A percentile compares a stretch with the other conserved stretches of the same genome.
phyloP scores from a whole-genome alignment of 2,797 vertebrate species.

The Fringilla coelebs region DNA sequence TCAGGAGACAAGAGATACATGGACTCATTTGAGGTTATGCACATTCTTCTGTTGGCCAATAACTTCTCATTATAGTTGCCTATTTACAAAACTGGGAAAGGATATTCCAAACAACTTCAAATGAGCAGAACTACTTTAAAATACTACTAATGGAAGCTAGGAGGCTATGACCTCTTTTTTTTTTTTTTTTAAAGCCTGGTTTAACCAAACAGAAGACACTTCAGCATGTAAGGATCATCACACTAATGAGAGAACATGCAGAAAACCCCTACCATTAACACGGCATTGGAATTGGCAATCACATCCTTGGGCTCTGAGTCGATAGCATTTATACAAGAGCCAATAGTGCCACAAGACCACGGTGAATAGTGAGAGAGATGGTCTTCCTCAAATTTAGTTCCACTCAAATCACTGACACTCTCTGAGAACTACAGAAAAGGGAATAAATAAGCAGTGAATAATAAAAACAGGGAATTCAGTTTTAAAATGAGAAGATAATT shows the following conservation, averaged over 20 bases:
- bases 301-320: conserved; percentile 86
- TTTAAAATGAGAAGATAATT: background rate
- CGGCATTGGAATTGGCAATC: conserved; percentile 82
- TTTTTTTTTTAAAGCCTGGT: background rate
- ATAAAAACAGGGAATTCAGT: background rate
- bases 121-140: background rate
- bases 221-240: conserved; percentile 9
- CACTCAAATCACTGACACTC: conserved; percentile 78
- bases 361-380: conserved; percentile 91
- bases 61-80: background rate
- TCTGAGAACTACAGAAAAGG: conserved; percentile 82
- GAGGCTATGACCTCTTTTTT: background rate
- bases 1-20: background rate
- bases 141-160: background rate
- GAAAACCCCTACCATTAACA: conserved; percentile 77
- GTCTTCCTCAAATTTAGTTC: conserved; percentile 88
- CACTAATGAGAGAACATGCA: conserved; percentile 31
- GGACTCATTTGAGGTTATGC: background rate
- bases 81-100: background rate
- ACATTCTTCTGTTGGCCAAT: background rate
- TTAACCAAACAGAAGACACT: conserved; percentile 48
- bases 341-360: conserved; percentile 92
- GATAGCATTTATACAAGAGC: conserved; percentile 87
- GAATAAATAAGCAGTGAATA: conserved; percentile 30
- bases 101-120: background rate